Percentiles rank a stretch among this genome's conserved stretches.
Conservation (phyloP, 1,140 invertebrate species). For the Phymastichus coffea region DNA sequence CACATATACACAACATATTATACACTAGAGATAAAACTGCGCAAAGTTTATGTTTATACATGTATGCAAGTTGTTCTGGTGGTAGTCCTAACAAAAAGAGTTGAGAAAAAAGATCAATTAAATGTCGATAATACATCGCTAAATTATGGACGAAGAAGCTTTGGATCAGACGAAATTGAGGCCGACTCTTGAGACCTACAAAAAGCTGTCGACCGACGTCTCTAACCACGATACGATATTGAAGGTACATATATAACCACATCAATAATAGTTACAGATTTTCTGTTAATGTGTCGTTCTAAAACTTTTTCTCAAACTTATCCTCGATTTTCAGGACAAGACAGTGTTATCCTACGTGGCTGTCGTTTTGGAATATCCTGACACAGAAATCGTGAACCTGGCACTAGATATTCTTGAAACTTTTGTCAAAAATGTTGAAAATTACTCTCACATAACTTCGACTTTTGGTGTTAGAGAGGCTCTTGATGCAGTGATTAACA, state of each 20-base stretch:
- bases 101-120: conserved; percentile 26
- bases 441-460: conserved; percentile 54
- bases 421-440: conserved; percentile 54
- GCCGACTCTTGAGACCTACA: conserved; percentile 50
- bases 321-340: conserved; percentile 44
- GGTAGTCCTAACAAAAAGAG: no score
- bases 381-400: conserved; percentile 45
- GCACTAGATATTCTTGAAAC: conserved; percentile 50
- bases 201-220: conserved; percentile 50
- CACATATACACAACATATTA: no score
- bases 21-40: no score
- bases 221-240: conserved; percentile 55
- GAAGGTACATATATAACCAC: conserved; percentile 41
- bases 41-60: no score
- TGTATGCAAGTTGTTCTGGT: no score
- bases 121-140: conserved; percentile 39
- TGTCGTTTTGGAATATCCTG: conserved; percentile 51
- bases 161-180: conserved; percentile 46
- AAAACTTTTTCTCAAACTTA: conserved; percentile 10
- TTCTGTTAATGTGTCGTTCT: no score
- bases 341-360: conserved; percentile 54
- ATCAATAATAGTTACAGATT: background rate
- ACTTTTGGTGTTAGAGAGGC: conserved; percentile 54
- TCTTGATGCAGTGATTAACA: conserved; percentile 49
- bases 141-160: conserved; percentile 48